Base-by-base conservation (phyloP, 2,888 invertebrate genomes). In the Cryptocheilus praepositus region DNA sequence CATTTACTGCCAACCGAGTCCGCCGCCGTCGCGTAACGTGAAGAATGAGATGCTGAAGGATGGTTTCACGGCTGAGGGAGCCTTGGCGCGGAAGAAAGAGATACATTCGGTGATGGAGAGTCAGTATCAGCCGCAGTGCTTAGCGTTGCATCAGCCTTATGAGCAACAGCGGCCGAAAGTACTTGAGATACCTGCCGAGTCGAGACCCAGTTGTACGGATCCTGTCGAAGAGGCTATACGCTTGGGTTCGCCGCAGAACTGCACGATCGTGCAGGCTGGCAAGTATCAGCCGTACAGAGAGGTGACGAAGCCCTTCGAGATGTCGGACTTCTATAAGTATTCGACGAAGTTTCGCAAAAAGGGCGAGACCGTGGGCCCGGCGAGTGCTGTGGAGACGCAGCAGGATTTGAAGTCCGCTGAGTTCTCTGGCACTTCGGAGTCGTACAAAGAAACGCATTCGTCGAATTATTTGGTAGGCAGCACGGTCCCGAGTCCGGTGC, bases 281-380 rank as follows among this genome's bases (percentile, higher is more conserved):
- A 95, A 95, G 81, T 96, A 95, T 90, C 96, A 96, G 88, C 96
- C 96, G 0, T 96, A 96, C 86, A 92, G 96, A 83, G 98, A 98
- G 90, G 95, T 96, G 64, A 96, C 96, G 0, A 98, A 98, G 87
- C 98, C 98, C 2, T 98, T 98, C 90, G 98, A 98, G 91, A 97
- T 98, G 96, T 94, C 97, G 0, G 98, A 98, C 89, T 98, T 97
- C 89, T 98, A 98, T 89, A 98, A 98, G 89, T 98, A 98, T 89
- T 98, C 98, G 60, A 97, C 97, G 4, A 97, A 97, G 87, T 96
- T 95, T 88, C 92, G 97, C 71, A 94, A 96, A 77, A 92, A 84
- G 67, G 87, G 85, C 46, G 82, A 83, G 11, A 66, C 60, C 1
- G 36, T 21, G 0, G 62, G 44, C 1, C 61, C 61, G 0, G 71